Evolutionary conservation across 2,797 vertebrate species (phyloP), one percentile per base, ranked within the genome.

Genomic region (Picus viridis): DNA sequence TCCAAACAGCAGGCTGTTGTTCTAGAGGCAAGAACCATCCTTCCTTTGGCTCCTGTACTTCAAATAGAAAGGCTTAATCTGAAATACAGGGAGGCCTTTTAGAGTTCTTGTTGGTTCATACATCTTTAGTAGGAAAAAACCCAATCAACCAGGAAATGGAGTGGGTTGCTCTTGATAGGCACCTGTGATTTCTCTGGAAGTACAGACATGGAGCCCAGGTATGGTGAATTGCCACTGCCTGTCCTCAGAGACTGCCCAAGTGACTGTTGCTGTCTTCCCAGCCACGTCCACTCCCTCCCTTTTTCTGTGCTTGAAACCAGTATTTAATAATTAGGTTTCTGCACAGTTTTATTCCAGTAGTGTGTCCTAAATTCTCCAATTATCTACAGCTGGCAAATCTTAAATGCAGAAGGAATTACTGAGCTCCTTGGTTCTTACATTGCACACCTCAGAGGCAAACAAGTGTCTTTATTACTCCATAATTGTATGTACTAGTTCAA

Each of bases 401-500:
- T 80, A 84, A 79, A 74, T 74, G 30, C 49, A 85, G 62, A 84
- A 88, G 59, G 26, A 83, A 75, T 92, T 87, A 80, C 15, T 72
- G 49, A 79, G 19, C 89, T 93, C 23, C 27, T 68, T 72, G 14
- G 6, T 79, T 85, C 43, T 89, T 89, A 51, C 0, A 4, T 65
- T 85, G 29, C 53, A 59, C 82, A 65, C 57, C 57, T 84, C 32
- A 73, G 30, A 94, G 69, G 78, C 71, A 74, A 83, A 56, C 54
- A 45, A 17, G 15, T 91, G 64, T 85, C 78, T 83, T 79, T 91
- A 75, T 88, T 91, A 63, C 39, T 59, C 81, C 29, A 47, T 88
- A 90, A 94, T 94, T 84, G 29, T 57, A 16, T 49, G 34, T 88
- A 49, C 16, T 84, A 32, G 24, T 82, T 90, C 72, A 63, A 84